A percentile compares a stretch with the other conserved stretches of the same genome.
Evolutionary conservation across 2,113 vertebrate genomes (phyloP).

Genomic region (Campylomormyrus numenius): DNA sequence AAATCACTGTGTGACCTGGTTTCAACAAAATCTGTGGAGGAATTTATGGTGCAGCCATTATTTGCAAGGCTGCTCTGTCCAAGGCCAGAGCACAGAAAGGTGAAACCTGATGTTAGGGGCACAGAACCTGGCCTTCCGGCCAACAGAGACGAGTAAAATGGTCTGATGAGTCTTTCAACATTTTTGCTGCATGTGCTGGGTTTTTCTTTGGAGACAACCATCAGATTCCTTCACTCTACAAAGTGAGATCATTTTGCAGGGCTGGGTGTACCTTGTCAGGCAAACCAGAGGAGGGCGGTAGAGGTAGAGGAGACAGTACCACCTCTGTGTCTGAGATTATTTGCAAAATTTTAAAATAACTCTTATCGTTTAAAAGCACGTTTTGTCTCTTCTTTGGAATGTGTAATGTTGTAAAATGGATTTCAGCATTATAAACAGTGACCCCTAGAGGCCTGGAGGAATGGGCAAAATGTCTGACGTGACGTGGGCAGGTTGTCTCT

Average conservation of each 20-base stretch:
- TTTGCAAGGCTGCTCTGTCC: not conserved
- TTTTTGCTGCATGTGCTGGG: not conserved
- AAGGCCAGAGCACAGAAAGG: not conserved
- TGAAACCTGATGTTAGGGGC: not conserved
- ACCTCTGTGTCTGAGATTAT: not conserved
- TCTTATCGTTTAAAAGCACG: not conserved
- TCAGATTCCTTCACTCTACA: not conserved
- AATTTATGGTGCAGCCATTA: not conserved
- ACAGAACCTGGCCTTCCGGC: not conserved
- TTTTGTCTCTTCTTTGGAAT: not conserved
- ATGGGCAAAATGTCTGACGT: not conserved
- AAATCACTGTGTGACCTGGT: not conserved
- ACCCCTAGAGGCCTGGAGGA: not conserved
- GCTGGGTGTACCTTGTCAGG: not conserved
- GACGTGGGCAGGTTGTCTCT: not conserved
- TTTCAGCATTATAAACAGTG: not conserved
- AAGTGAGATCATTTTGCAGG: not conserved
- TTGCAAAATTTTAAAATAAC: not conserved
- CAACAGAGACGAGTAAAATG: not conserved
- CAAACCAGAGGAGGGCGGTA: too few relatives aligned
- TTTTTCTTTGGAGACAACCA: not conserved
- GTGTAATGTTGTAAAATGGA: not conserved
- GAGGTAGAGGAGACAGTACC: too few relatives aligned
- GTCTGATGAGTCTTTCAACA: not conserved
- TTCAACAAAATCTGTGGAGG: not conserved